phyloP scores from a whole-genome alignment of 2,797 vertebrate species.

The Sitta carolinensis region DNA sequence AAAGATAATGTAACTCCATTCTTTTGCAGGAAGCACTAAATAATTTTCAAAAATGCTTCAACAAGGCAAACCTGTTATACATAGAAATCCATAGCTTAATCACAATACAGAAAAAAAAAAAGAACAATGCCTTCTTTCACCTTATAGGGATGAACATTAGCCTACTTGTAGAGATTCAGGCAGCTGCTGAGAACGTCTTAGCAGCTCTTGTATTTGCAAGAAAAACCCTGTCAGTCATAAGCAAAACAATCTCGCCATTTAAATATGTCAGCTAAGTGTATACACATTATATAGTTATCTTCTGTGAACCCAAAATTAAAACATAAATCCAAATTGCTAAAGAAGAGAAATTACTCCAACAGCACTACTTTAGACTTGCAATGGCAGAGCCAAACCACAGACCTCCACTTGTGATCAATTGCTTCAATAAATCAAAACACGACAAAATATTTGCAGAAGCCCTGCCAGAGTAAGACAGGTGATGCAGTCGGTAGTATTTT shows the following conservation, averaged over 20 bases:
- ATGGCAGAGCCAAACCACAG: not conserved
- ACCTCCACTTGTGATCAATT: not conserved
- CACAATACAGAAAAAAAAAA: not conserved
- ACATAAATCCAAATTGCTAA: not conserved
- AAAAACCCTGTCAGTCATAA: not conserved
- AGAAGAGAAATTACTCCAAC: not conserved
- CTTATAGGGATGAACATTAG: conserved; percentile 10
- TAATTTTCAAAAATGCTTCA: not conserved
- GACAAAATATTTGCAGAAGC: not conserved
- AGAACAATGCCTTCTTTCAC: conserved; percentile 53
- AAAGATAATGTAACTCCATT: not conserved
- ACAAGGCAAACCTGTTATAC: not conserved
- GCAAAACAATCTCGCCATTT: conserved; percentile 20
- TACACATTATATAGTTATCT: not conserved
- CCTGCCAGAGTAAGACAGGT: not conserved
- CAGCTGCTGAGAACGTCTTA: conserved; percentile 33
- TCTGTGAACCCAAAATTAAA: not conserved
- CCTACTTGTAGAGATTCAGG: not conserved
- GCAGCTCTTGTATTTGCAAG: conserved; percentile 20
- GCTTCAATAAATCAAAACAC: not conserved
- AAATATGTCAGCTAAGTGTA: not conserved
- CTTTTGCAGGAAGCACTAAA: not conserved
- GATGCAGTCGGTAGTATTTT: fast-evolving
- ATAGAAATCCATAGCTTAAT: not conserved
- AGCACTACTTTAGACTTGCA: not conserved